Percentiles rank a stretch among this genome's conserved stretches.
Conservation (phyloP, 2,888 invertebrate species). For the Lithophane ornitopus region DNA sequence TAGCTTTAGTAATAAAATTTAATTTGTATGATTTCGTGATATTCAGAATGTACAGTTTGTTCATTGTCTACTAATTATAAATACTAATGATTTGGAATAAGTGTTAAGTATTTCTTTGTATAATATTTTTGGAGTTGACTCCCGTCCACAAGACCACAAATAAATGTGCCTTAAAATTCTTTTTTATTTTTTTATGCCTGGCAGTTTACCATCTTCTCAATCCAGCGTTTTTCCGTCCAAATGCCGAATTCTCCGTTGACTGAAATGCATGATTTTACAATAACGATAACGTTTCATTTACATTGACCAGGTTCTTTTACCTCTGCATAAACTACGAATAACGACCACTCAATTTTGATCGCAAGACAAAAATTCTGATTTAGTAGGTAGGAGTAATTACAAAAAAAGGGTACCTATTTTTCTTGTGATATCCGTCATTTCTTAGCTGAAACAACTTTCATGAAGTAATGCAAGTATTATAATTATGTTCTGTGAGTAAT, state of each 20-base stretch:
- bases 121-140: constrained; percentile 66
- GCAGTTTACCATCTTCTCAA: constrained; percentile 5
- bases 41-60: constrained; percentile 55
- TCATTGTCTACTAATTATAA: constrained; percentile 44
- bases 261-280: not conserved
- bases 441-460: not conserved
- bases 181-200: constrained; percentile 22
- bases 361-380: not conserved
- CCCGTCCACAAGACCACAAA: constrained; percentile 74
- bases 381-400: too few relatives aligned
- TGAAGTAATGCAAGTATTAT: too few relatives aligned
- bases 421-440: not conserved
- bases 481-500: too few relatives aligned
- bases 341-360: not conserved
- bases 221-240: not conserved
- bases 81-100: constrained; percentile 55
- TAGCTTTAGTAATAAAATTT: constrained; percentile 66
- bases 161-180: constrained; percentile 75
- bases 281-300: too few relatives aligned
- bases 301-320: not conserved
- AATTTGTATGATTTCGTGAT: constrained; percentile 59
- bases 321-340: not conserved
- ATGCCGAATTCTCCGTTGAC: not conserved
- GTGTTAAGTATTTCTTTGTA: constrained; percentile 58
- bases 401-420: too few relatives aligned